Base-by-base conservation (phyloP, 2,113 vertebrate species). In the Todiramphus chloris region DNA sequence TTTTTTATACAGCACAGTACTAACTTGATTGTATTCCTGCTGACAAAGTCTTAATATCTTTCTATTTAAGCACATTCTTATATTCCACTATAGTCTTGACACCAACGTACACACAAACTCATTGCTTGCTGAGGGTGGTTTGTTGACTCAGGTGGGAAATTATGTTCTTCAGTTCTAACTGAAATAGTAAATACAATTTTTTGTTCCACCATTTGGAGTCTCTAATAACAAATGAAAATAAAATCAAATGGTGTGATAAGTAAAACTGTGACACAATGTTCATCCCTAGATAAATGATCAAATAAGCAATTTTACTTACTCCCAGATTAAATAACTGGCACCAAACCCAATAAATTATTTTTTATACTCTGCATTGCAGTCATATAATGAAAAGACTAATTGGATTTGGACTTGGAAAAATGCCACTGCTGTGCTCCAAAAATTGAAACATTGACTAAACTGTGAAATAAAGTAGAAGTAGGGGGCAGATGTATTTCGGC, bases 361-460 rank as follows among this genome's bases (percentile, higher is more conserved):
- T 72, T 80, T 83, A 43, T 70, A 51, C 62, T 85, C 64, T 79
- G 60, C n/a, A n/a, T 78, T 96, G 72, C 43, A 75, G 58, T 55
- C 25, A 51, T 59, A 44, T 63, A 81, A 90, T 64, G 77, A 82
- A 84, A 91, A 87, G 48, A 56, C 84, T 94, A 94, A 96, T 93
- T 96, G 56, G 76, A 90, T 94, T 94, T 94, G 56, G 23, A 43
- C 23, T 94, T 92, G 82, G 81, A 88, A 91, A 93, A 93, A 87
- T 56, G 66, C 46, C 66, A 59, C 43, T 73, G 76, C 67, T 88
- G 33, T 94, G 73, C 64, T 94, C 75, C 84, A 89, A 79, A 89
- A 89, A 91, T 15, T 60, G 72, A 85, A 94, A 93, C 63, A 89
- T 48, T 76, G 86, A 87, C 41, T 93, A 83, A 93, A 70, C 33